Conservation (phyloP, 1,140 invertebrate genomes). For the Cardiocondyla obscurior region DNA sequence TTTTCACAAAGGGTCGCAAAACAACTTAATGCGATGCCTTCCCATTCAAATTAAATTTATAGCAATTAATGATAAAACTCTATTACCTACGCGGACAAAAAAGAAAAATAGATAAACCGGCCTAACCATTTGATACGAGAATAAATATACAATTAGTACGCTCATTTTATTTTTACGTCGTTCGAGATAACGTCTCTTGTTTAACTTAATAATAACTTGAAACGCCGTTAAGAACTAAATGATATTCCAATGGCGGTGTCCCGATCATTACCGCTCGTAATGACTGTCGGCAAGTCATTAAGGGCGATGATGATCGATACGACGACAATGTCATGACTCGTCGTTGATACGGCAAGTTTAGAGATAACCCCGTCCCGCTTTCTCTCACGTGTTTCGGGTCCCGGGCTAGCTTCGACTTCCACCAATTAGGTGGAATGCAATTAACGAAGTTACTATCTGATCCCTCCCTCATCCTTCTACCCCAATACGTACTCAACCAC, state of each 20-base stretch:
- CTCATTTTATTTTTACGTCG: not conserved
- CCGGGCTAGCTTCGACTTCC: not conserved
- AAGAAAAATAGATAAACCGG: too few relatives aligned
- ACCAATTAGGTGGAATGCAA: constrained; percentile 63
- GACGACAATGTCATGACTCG: not conserved
- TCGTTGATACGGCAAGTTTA: not conserved
- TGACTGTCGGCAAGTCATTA: constrained; percentile 58
- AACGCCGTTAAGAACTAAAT: not conserved
- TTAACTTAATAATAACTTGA: not conserved
- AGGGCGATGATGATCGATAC: constrained; percentile 56
- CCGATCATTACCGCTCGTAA: constrained; percentile 54
- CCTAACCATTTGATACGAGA: too few relatives aligned
- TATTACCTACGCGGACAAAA: too few relatives aligned
- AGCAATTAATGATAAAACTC: not conserved
- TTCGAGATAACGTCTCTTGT: not conserved
- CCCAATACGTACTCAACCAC: constrained; percentile 8
- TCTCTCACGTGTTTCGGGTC: not conserved
- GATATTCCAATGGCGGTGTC: not conserved
- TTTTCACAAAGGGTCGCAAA: not conserved
- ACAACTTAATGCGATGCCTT: not conserved
- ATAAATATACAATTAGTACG: too few relatives aligned
- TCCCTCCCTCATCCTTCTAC: not conserved
- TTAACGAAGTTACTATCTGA: constrained; percentile 60
- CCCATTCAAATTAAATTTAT: too few relatives aligned
- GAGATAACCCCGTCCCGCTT: not conserved